phyloP scores from a whole-genome alignment of 2,888 invertebrate species.

The Tortrix viridana region DNA sequence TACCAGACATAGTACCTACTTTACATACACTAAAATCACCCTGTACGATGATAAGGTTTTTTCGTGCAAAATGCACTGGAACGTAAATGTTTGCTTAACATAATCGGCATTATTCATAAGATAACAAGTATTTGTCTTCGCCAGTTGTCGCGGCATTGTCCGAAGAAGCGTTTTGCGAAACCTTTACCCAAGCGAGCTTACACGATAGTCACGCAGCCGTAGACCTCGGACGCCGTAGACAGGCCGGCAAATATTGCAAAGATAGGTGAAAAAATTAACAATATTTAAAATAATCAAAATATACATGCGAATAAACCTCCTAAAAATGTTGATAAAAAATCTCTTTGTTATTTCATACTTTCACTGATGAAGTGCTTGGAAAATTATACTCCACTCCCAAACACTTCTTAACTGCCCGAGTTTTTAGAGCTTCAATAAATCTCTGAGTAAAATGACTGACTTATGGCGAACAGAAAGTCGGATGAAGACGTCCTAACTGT shows the following conservation, averaged over 20 bases:
- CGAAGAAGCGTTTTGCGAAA: slow-evolving; percentile 78
- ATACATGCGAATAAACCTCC: too few relatives aligned
- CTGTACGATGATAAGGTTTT: slow-evolving; percentile 67
- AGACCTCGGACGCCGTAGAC: slow-evolving; percentile 58
- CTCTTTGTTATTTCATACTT: too few relatives aligned
- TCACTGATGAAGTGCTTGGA: too few relatives aligned
- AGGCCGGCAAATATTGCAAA: slow-evolving; percentile 41
- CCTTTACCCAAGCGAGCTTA: slow-evolving; percentile 69
- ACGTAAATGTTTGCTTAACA: slow-evolving; percentile 77
- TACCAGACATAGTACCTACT: not conserved
- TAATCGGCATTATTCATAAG: slow-evolving; percentile 84
- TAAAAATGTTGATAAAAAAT: too few relatives aligned
- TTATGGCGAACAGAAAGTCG: too few relatives aligned
- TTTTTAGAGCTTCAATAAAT: too few relatives aligned
- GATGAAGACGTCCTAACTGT: too few relatives aligned
- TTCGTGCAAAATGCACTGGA: slow-evolving; percentile 76
- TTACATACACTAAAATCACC: slow-evolving; percentile 42
- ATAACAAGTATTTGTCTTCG: slow-evolving; percentile 82
- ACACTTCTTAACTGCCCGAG: too few relatives aligned
- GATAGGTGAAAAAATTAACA: not conserved
- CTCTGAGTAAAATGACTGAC: too few relatives aligned
- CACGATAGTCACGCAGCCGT: slow-evolving; percentile 47
- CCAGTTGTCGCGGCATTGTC: slow-evolving; percentile 76
- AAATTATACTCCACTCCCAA: too few relatives aligned
- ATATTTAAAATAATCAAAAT: not conserved